phyloP scores from a whole-genome alignment of 2,797 vertebrate species.

The Gallinago nigripennis region DNA sequence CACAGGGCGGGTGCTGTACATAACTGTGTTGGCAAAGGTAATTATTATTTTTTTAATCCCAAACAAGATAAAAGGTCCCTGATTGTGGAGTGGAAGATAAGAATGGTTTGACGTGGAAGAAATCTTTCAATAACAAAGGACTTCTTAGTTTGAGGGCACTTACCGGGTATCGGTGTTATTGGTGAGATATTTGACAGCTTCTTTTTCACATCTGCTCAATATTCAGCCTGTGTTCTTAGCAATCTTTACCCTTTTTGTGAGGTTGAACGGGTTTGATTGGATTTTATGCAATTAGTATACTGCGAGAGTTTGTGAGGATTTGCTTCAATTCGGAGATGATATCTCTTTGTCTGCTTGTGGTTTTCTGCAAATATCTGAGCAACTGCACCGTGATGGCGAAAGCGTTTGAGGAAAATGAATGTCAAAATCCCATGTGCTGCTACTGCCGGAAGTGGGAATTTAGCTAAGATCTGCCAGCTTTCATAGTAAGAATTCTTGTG shows the following conservation, averaged over 20 bases:
- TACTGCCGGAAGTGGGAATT: slow-evolving; percentile 17
- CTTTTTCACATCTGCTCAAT: slow-evolving; percentile 17
- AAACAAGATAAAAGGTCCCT: slow-evolving; percentile 1
- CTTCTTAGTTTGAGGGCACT: not conserved
- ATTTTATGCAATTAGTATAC: slow-evolving; percentile 12
- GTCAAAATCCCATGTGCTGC: not conserved
- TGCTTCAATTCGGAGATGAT: slow-evolving; percentile 14
- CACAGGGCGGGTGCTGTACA: not conserved
- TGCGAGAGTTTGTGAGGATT: not conserved
- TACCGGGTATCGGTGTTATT: not conserved
- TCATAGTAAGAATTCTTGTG: not conserved
- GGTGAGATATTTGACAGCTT: not conserved
- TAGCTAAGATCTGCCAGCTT: not conserved
- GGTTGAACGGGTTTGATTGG: slow-evolving; percentile 24
- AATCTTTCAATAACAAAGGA: not conserved
- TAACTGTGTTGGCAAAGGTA: not conserved
- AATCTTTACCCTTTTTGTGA: slow-evolving; percentile 17
- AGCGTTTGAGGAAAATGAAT: not conserved
- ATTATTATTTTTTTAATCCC: not conserved
- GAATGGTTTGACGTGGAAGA: not conserved
- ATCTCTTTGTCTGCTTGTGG: slow-evolving; percentile 15
- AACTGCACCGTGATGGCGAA: not conserved
- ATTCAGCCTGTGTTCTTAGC: not conserved
- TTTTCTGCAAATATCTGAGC: slow-evolving; percentile 6
- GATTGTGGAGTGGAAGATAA: not conserved